Evolutionary conservation across 2,888 invertebrate genomes (phyloP), one percentile per base, ranked within the genome.

Genomic region (Acanthosepion esculentum): DNA sequence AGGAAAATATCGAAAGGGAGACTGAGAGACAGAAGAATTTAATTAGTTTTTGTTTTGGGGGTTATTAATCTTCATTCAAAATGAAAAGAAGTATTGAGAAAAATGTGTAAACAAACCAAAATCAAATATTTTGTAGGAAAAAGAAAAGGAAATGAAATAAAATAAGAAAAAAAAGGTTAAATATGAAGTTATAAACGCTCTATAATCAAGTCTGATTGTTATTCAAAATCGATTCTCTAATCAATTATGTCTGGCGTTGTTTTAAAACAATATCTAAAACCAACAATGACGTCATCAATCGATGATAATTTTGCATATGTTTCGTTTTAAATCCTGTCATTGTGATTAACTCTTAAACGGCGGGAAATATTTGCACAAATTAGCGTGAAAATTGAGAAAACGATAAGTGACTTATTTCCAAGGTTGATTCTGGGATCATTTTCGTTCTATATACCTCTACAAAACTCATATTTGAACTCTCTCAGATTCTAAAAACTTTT

Each of bases 131-230:
- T 55, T 55, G 20, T 55, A 55, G 0, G 18, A 15, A 4, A 55
- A 29, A 29, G 26, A 78, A 8, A 29, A 29, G 8, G 10, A 78
- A 29, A 12, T 8, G 12, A 8, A 78, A 78, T 1, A 78, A 29
- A 23, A 7, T 10, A 8, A 8, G 10, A 10, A 20, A 59, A 26
- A 23, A 64, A 64, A 26, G 3, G 64, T 26, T 8, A 55, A 55
- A 55, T 18, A 15, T 29, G 26, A 29, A 29, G 10, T n/a, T 29
- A 78, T 5, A 78, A 78, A 78, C 33, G 23, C 18, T 78, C 33
- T n/a, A n/a, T 78, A 78, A 78, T 78, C 78, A n/a, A n/a, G n/a
- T 78, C 33, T 78, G 78, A 78, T 78, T 78, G 78, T 78, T n/a
- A 59, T 59, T 59, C 18, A 6, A 23, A 59, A 59, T 59, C 59